phyloP scores from a whole-genome alignment of 2,888 invertebrate genomes.

The Physocephala rufipes region DNA sequence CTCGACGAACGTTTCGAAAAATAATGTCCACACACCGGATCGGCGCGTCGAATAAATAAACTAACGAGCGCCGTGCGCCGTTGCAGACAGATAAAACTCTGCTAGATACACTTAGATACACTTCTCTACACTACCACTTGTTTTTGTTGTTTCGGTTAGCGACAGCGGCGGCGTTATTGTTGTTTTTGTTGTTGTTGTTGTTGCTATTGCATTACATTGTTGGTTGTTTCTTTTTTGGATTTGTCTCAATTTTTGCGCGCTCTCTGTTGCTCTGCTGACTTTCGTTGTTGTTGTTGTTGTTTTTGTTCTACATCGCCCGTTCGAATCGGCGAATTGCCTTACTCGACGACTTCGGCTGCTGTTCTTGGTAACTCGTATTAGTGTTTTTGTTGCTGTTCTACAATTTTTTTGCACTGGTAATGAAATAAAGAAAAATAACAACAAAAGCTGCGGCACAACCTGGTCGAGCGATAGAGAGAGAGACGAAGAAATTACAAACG shows the following conservation, averaged over 20 bases:
- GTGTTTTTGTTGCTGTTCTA: neutral
- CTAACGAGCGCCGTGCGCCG: conserved; percentile 46
- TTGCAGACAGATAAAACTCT: conserved; percentile 30
- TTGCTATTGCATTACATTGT: too few relatives aligned
- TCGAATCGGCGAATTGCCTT: neutral
- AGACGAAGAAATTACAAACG: neutral
- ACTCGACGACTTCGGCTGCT: neutral
- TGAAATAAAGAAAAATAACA: conserved; percentile 12
- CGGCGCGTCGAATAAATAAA: conserved; percentile 66
- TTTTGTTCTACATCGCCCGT: neutral
- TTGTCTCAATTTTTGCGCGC: conserved; percentile 34
- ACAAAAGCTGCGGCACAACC: neutral
- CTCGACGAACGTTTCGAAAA: conserved; percentile 62
- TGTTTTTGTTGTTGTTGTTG: conserved; percentile 27
- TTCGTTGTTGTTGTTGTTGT: neutral
- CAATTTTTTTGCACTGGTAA: neutral
- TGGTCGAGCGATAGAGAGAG: neutral
- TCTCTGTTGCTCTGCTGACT: conserved; percentile 42
- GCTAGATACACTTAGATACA: conserved; percentile 35
- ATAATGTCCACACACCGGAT: conserved; percentile 65
- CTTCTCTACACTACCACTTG: conserved; percentile 2
- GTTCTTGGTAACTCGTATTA: neutral
- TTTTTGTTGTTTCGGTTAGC: conserved; percentile 27
- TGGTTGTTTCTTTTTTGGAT: too few relatives aligned
- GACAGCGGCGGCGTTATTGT: too few relatives aligned